Conservation (phyloP, 2,888 invertebrate genomes). For the Tinea semifulvella region DNA sequence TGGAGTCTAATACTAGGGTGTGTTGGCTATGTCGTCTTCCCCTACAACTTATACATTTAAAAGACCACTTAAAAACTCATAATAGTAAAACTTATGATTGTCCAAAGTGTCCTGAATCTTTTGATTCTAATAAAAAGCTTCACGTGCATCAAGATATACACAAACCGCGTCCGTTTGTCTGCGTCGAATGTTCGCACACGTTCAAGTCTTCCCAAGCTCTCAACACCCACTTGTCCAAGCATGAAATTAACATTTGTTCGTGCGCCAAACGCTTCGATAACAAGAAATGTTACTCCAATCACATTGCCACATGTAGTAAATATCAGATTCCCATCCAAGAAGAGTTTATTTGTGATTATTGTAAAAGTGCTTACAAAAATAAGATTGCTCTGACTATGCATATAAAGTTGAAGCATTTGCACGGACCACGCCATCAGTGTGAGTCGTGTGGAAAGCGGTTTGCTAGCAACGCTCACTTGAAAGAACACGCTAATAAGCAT, state of each 20-base stretch:
- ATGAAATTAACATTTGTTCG: slow-evolving; percentile 25
- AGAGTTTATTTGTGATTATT: slow-evolving; percentile 34
- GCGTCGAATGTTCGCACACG: slow-evolving; percentile 28
- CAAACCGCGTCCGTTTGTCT: slow-evolving; percentile 21
- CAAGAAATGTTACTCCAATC: slow-evolving; percentile 28
- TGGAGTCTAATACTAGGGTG: slow-evolving; percentile 25
- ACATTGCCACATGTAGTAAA: slow-evolving; percentile 24
- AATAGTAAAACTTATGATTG: slow-evolving; percentile 23
- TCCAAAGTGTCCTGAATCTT: slow-evolving; percentile 26
- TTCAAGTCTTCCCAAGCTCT: slow-evolving; percentile 24
- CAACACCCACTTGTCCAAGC: slow-evolving; percentile 25
- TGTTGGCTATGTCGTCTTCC: slow-evolving; percentile 29
- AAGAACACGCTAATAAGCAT: slow-evolving; percentile 34
- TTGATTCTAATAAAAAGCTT: slow-evolving; percentile 20
- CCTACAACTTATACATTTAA: slow-evolving; percentile 22
- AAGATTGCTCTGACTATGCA: slow-evolving; percentile 27
- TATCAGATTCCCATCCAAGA: background rate
- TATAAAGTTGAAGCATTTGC: slow-evolving; percentile 27
- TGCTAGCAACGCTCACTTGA: slow-evolving; percentile 24
- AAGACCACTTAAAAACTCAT: slow-evolving; percentile 25
- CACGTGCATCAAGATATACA: slow-evolving; percentile 21
- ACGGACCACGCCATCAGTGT: slow-evolving; percentile 15
- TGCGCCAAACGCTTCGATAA: slow-evolving; percentile 30
- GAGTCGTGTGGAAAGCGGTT: slow-evolving; percentile 35
- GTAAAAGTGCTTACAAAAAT: slow-evolving; percentile 25